phyloP scores from a whole-genome alignment of 1,140 invertebrate species.

The Mylabris phalerata region DNA sequence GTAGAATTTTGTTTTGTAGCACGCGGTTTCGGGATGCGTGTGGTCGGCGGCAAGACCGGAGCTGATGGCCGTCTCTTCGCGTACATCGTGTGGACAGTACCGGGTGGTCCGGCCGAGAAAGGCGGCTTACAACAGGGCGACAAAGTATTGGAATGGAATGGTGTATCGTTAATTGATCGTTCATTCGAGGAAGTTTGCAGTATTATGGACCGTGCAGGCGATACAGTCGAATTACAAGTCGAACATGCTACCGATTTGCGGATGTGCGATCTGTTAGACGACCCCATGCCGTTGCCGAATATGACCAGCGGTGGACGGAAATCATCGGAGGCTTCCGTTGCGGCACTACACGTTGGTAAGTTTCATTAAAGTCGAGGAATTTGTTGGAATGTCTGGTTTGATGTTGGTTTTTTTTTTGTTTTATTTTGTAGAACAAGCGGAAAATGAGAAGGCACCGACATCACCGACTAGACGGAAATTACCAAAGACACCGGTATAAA shows the following conservation, averaged over 20 bases:
- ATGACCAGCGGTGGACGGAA: constrained; percentile 23
- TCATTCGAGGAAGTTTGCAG: constrained; percentile 84
- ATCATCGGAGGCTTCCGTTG: constrained; percentile 36
- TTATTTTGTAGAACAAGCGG: constrained; percentile 54
- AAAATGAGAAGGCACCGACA: constrained; percentile 73
- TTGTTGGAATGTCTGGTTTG: background rate
- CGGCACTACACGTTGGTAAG: constrained; percentile 38
- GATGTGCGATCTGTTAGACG: constrained; percentile 60
- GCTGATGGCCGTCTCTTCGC: constrained; percentile 78
- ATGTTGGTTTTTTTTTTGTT: background rate
- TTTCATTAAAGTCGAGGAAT: background rate
- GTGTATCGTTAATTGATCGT: constrained; percentile 75
- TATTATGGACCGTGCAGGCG: constrained; percentile 76
- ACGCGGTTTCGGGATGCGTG: constrained; percentile 85
- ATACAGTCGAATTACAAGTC: constrained; percentile 74
- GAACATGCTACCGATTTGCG: constrained; percentile 67
- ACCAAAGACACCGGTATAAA: constrained; percentile 90
- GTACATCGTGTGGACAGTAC: constrained; percentile 85
- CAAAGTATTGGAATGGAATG: constrained; percentile 80
- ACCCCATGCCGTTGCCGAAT: constrained; percentile 41
- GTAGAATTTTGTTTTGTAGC: constrained; percentile 47
- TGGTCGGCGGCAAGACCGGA: constrained; percentile 82
- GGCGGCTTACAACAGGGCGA: constrained; percentile 79
- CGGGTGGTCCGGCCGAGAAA: constrained; percentile 83
- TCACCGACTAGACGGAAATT: constrained; percentile 85